Conservation (phyloP, 2,113 vertebrate species). For the Zingel zingel region DNA sequence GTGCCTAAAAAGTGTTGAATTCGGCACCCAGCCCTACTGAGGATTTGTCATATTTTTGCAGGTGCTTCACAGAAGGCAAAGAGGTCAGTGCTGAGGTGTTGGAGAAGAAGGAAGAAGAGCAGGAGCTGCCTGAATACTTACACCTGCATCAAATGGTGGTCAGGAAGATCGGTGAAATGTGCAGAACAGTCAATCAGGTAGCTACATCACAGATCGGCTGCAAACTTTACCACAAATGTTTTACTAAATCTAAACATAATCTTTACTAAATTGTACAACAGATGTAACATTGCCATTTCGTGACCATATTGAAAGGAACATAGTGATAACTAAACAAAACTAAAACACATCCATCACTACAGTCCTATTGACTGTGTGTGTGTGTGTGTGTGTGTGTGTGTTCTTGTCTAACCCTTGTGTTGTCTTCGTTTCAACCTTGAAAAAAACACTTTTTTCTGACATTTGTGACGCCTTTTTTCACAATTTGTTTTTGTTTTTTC, state of each 20-base stretch:
- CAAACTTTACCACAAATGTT: neutral
- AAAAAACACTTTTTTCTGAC: no score
- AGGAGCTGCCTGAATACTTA: constrained; percentile 87
- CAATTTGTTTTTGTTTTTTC: no score
- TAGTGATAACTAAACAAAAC: neutral
- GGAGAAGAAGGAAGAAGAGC: constrained; percentile 82
- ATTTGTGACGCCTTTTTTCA: no score
- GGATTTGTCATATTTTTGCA: constrained; percentile 22
- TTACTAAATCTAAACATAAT: neutral
- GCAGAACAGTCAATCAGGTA: constrained; percentile 96
- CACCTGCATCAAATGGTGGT: constrained; percentile 91
- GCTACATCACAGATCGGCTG: neutral
- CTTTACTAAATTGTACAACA: neutral
- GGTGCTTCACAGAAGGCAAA: constrained; percentile 75
- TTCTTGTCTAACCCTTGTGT: no score
- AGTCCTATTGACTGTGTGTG: neutral
- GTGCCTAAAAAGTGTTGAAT: no score
- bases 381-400: constrained; percentile 3
- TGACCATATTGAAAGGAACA: neutral
- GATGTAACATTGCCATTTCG: neutral
- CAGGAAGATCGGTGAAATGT: constrained; percentile 94
- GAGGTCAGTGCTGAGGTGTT: constrained; percentile 66
- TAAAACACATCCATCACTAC: neutral
- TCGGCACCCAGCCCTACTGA: no score
- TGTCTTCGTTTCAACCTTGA: no score